A percentile compares a stretch with the other conserved stretches of the same genome.
Conservation (phyloP, 53 echinoderm and acorn worm species). For the Mesocentrotus franciscanus region DNA sequence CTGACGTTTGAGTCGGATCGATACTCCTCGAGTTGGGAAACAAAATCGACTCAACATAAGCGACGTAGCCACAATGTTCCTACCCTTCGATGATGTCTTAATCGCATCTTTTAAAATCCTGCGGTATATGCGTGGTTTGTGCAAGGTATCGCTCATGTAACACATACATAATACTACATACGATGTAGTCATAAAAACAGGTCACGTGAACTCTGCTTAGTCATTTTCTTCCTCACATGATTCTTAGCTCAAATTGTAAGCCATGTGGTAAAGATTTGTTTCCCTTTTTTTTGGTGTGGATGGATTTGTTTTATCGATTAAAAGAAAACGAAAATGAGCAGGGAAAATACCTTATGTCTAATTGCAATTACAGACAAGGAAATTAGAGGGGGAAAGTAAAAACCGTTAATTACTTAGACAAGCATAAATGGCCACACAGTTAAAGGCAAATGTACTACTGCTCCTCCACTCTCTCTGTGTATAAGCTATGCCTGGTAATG, state of each 20-base stretch:
- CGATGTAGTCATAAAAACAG: neutral
- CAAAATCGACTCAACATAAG: neutral
- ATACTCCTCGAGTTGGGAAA: constrained; percentile 13
- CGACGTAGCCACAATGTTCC: neutral
- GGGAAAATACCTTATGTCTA: neutral
- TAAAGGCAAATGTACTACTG: too few relatives aligned
- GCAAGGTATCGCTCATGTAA: neutral
- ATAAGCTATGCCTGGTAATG: too few relatives aligned
- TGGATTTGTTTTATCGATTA: too few relatives aligned
- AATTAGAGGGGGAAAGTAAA: neutral
- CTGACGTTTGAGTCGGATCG: constrained; percentile 58
- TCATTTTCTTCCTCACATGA: neutral
- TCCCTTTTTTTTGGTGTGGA: too few relatives aligned
- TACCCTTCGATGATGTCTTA: neutral
- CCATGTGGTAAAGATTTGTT: too few relatives aligned
- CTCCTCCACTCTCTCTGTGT: too few relatives aligned
- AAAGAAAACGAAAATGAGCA: neutral
- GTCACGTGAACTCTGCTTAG: neutral
- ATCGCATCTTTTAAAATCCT: constrained; percentile 28
- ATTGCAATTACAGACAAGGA: neutral
- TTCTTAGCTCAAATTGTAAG: too few relatives aligned
- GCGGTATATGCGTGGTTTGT: neutral
- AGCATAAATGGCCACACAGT: too few relatives aligned
- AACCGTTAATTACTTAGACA: too few relatives aligned
- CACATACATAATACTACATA: neutral